Evolutionary conservation across 2,888 invertebrate genomes (phyloP), one percentile per base, ranked within the genome.

Genomic region (Drosophila ustulata): DNA sequence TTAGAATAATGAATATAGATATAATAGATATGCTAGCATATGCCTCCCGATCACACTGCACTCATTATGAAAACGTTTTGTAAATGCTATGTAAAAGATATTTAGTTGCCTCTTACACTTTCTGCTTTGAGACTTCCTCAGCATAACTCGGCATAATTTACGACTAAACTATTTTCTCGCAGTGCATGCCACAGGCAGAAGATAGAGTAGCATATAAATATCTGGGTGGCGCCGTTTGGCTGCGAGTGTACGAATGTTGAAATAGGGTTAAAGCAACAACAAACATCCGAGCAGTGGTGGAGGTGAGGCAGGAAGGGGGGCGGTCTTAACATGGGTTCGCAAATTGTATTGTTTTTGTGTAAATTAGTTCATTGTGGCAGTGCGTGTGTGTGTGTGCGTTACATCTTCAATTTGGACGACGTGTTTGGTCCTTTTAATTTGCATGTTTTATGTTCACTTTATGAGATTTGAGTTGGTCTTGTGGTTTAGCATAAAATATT

Each of bases 361-460:
- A 84, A 84, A 84, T 84, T 87, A 87, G 88, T 82, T 80, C 88
- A 80, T 80, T 78, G 75, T 80, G 65, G 34, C 32, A 26, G 50
- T 43, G 52, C 11, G 49, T 70, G 39, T 49, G 41, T 55, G 56
- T 43, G 43, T 59, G 50, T 61, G 53, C 39, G 46, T 58, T 69
- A 56, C 59, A 58, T 74, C 77, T 85, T 70, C 47, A 75, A 66
- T 63, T 56, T 51, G 64, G 75, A 72, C 88, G 80, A 82, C 88
- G 89, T 89, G 87, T 88, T 88, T 71, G 89, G 89, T 75, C 89
- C 89, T 89, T 89, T 89, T 85, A 85, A 85, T 85, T 85, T 85
- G 89, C 85, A 85, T 85, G 90, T 89, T 89, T 85, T 89, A 89
- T 85, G 88, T 72, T 80, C 90, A 88, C 89, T 89, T 88, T 88